Base-by-base conservation (phyloP, 2,888 invertebrate genomes). In the Pterostichus niger region DNA sequence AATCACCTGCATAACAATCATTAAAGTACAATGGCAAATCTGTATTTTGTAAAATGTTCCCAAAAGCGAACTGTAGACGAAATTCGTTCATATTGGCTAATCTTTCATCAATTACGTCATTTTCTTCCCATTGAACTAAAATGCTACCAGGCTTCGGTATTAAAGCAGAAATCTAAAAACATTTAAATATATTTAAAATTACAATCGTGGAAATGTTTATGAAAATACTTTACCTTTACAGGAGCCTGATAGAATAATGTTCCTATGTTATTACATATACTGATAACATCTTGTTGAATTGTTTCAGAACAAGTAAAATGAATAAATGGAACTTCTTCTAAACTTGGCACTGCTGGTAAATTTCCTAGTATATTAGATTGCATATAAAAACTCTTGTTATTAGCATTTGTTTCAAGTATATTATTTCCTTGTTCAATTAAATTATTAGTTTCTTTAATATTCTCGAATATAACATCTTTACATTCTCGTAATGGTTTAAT, bases 271-370 rank as follows among this genome's bases (percentile, higher is more conserved):
- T 54, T 76, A 49, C 76, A 76, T 17, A 76, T 10, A n/a, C 54
- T 54, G 10, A 33, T 31, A 49, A 76, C n/a, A 31, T 76, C 76
- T 52, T 31, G 13, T n/a, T 76, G 52, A n/a, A 54, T n/a, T n/a
- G 33, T 52, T 31, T 54, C 76, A 11, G 76, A 76, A 52, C 52
- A 49, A 11, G 76, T 76, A 84, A 92, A 92, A 33, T 90, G 90
- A 76, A 93, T 90, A 86, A 89, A 91, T 73, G 92, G 91, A 84
- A 92, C 91, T 85, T 92, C 92, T 85, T 91, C 91, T n/a, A 91
- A 88, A 79, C 89, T 89, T 40, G 93, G 92, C 15, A 93, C 91
- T 85, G 91, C 92, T 33, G 93, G 92, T 83, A 93, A 88, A 86
- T 91, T 92, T 73, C 91, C 91, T 79, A 91, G 85, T 52, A 86